These are phyloP conservation scores for Drosophila testacea DNA, from an alignment of 2,888 invertebrate genomes.

Conservation along the genomic window DNA sequence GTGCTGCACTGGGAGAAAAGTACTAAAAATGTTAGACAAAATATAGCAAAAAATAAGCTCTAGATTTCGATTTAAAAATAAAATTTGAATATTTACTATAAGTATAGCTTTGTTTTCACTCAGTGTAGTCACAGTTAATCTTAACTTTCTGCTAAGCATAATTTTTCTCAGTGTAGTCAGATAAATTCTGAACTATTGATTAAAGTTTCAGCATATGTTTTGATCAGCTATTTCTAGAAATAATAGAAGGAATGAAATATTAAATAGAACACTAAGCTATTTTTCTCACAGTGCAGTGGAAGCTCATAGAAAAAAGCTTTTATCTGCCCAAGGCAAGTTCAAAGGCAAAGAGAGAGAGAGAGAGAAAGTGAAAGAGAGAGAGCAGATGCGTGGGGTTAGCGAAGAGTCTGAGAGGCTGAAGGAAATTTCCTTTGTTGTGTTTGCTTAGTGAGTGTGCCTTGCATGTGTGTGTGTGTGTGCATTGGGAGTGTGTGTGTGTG, in stretches of 20 bases:
- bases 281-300: constrained; percentile 33
- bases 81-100: not conserved
- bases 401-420: constrained; percentile 9
- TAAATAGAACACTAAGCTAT: not conserved
- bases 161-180: not conserved
- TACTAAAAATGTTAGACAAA: not conserved
- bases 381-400: not conserved
- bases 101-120: not conserved
- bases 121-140: not conserved
- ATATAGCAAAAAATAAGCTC: not conserved
- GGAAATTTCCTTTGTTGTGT: constrained; percentile 53
- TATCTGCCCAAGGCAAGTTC: constrained; percentile 57
- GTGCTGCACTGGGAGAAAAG: constrained; percentile 41
- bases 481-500: too few relatives aligned
- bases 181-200: not conserved
- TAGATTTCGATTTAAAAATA: too few relatives aligned
- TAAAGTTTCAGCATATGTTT: too few relatives aligned
- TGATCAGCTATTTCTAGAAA: too few relatives aligned
- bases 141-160: too few relatives aligned
- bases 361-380: not conserved
- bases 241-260: not conserved
- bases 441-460: constrained; percentile 24
- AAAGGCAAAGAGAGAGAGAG: constrained; percentile 49
- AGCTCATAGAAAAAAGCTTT: constrained; percentile 49
- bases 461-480: constrained; percentile 19